Conservation (phyloP, 2,113 vertebrate species). For the Ameiurus melas region DNA sequence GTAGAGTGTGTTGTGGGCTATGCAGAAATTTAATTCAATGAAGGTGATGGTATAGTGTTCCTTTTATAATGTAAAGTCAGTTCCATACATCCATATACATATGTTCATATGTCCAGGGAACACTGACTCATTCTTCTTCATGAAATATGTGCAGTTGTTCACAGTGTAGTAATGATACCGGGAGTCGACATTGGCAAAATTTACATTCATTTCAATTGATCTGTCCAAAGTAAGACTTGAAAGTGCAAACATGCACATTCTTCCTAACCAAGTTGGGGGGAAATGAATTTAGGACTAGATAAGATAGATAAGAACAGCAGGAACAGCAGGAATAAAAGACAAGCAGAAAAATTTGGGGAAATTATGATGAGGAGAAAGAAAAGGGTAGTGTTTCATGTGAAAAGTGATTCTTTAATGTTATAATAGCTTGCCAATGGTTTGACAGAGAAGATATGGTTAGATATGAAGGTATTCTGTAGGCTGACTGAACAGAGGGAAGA, state of each 20-base stretch:
- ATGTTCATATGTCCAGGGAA: slow-evolving; percentile 5
- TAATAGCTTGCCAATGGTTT: slow-evolving; percentile 46
- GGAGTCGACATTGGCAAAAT: slow-evolving; percentile 32
- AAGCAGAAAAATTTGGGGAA: not conserved
- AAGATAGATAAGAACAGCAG: slow-evolving; percentile 21
- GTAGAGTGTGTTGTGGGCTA: not conserved
- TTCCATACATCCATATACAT: not conserved
- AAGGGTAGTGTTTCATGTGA: slow-evolving; percentile 3
- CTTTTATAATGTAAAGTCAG: not conserved
- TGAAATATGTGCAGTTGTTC: slow-evolving; percentile 13
- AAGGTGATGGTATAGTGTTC: slow-evolving; percentile 4
- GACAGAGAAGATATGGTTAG: slow-evolving; percentile 52
- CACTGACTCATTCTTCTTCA: slow-evolving; percentile 25
- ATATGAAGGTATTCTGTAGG: slow-evolving; percentile 23
- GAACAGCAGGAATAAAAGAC: not conserved
- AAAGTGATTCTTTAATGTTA: slow-evolving; percentile 30
- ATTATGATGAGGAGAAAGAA: not conserved
- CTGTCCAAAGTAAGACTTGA: slow-evolving; percentile 14
- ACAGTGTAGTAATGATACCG: slow-evolving; percentile 22
- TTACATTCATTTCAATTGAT: slow-evolving; percentile 44
- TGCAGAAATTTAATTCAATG: not conserved
- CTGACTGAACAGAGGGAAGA: not conserved
- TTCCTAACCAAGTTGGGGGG: slow-evolving; percentile 10
- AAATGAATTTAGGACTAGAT: slow-evolving; percentile 36
- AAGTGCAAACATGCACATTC: slow-evolving; percentile 35